phyloP scores from a whole-genome alignment of 2,888 invertebrate genomes.

The Megaustenia siamemsis region DNA sequence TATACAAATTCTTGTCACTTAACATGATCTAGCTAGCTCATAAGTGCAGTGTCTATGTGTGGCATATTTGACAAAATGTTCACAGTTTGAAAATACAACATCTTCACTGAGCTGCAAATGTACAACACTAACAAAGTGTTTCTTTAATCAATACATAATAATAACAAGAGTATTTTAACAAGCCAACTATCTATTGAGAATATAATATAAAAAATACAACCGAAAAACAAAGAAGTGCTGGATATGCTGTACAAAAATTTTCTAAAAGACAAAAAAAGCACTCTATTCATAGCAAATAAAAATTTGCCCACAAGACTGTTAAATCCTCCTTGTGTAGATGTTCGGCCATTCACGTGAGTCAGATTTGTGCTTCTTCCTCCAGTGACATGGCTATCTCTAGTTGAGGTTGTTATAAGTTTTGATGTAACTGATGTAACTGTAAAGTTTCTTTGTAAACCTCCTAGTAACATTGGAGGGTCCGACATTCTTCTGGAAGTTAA shows the following conservation, averaged over 20 bases:
- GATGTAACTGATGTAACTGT: neutral
- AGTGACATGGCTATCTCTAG: neutral
- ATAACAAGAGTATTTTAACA: no score
- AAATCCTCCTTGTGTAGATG: neutral
- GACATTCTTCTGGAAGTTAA: neutral
- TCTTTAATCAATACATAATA: neutral
- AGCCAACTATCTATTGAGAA: no score
- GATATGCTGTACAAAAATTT: neutral
- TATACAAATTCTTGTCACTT: neutral
- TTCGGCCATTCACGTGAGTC: neutral
- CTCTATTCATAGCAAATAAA: conserved; percentile 7
- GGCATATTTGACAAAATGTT: neutral
- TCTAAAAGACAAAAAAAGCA: conserved; percentile 3
- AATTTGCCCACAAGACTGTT: conserved; percentile 27
- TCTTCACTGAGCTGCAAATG: neutral
- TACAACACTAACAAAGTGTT: neutral
- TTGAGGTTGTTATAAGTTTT: conserved; percentile 16
- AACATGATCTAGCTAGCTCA: neutral
- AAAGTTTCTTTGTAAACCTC: neutral
- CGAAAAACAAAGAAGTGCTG: neutral
- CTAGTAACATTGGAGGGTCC: conserved; percentile 12
- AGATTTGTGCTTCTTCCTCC: neutral
- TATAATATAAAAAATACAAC: no score
- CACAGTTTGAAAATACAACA: neutral
- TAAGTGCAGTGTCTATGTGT: neutral